phyloP scores from a whole-genome alignment of 2,797 vertebrate genomes.

The Darevskia nairensis region DNA sequence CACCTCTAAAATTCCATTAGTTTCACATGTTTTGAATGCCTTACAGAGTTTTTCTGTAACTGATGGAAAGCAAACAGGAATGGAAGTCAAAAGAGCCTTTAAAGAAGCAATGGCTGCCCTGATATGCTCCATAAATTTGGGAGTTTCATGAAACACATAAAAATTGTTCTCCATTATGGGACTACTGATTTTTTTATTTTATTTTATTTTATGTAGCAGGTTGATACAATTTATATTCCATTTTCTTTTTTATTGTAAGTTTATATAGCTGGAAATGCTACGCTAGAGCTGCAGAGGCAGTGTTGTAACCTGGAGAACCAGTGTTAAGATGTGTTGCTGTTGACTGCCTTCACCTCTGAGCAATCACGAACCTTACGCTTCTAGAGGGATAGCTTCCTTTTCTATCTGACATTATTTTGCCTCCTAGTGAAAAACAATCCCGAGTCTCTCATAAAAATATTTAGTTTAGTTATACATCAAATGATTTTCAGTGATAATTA shows the following conservation, averaged over 20 bases:
- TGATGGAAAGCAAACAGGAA: neutral
- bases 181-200: neutral
- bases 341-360: conserved; percentile 28
- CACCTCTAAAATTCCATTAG: neutral
- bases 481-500: too few species aligned
- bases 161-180: conserved; percentile 4
- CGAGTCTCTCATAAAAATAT: too few species aligned
- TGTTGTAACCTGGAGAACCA: neutral
- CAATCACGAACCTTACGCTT: conserved; percentile 33
- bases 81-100: neutral
- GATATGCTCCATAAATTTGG: neutral
- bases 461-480: too few species aligned
- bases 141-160: neutral
- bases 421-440: too few species aligned
- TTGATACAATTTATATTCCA: neutral
- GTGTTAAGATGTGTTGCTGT: conserved; percentile 31
- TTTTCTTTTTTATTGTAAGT: neutral
- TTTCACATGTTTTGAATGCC: neutral
- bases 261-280: conserved; percentile 23
- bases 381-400: neutral
- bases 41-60: neutral
- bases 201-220: neutral
- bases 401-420: too few species aligned
- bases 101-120: neutral
- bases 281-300: neutral